These are phyloP conservation scores for Ataeniobius toweri DNA, from an alignment of 2,797 vertebrate species.

Conservation along the genomic window DNA sequence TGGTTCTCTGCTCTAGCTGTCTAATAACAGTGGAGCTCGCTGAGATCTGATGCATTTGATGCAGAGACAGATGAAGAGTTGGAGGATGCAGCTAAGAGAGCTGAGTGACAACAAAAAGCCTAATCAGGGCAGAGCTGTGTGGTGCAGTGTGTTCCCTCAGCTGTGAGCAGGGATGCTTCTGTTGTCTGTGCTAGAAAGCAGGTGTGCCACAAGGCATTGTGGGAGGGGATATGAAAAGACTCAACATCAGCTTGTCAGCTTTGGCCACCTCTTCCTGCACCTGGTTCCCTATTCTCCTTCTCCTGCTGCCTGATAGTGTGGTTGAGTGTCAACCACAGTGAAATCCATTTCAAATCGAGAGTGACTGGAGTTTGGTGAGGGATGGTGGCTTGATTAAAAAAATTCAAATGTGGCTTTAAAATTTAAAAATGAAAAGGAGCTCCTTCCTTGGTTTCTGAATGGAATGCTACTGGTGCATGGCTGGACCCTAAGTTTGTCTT, in stretches of 20 bases:
- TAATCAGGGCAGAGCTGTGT: slow-evolving; percentile 72
- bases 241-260: slow-evolving; percentile 72
- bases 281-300: slow-evolving; percentile 29
- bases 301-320: slow-evolving; percentile 16
- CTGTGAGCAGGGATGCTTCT: slow-evolving; percentile 62
- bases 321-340: slow-evolving; percentile 33
- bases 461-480: not conserved
- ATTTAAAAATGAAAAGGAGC: not conserved
- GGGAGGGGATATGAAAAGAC: slow-evolving; percentile 67
- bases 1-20: slow-evolving; percentile 53
- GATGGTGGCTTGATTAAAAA: slow-evolving; percentile 55
- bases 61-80: slow-evolving; percentile 68
- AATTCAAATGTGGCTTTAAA: slow-evolving; percentile 51
- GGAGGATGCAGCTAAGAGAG: slow-evolving; percentile 71
- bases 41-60: slow-evolving; percentile 71
- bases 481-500: not conserved
- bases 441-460: not conserved
- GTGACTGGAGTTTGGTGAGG: slow-evolving; percentile 38
- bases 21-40: slow-evolving; percentile 59
- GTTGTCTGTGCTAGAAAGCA: slow-evolving; percentile 70
- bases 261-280: slow-evolving; percentile 38
- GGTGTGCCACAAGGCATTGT: slow-evolving; percentile 76
- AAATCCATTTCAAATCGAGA: slow-evolving; percentile 60
- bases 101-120: slow-evolving; percentile 75
- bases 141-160: slow-evolving; percentile 62